These are phyloP conservation scores for Lasioglossum zephyrum DNA, from an alignment of 2,888 invertebrate species.

Conservation along the genomic window DNA sequence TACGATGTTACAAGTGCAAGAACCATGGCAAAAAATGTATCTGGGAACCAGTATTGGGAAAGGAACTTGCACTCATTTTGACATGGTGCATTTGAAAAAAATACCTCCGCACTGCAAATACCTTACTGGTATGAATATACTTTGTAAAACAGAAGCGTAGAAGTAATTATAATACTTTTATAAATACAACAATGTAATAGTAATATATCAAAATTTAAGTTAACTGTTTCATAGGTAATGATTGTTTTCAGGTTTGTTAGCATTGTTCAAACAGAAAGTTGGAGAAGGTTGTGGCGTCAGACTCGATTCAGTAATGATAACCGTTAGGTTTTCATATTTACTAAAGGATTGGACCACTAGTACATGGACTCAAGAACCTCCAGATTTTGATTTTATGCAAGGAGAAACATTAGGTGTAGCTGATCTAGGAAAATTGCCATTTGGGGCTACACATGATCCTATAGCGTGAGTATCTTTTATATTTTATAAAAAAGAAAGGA, in stretches of 20 bases:
- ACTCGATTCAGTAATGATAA: slow-evolving; percentile 89
- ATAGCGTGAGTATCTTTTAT: slow-evolving; percentile 85
- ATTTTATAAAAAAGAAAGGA: not conserved
- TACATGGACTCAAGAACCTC: slow-evolving; percentile 87
- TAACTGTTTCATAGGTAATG: slow-evolving; percentile 20
- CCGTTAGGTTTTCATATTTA: slow-evolving; percentile 91
- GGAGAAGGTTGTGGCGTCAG: slow-evolving; percentile 84
- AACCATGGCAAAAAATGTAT: slow-evolving; percentile 92
- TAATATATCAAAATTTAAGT: not conserved
- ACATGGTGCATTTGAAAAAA: slow-evolving; percentile 94
- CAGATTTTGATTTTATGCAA: slow-evolving; percentile 86
- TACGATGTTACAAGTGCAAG: slow-evolving; percentile 93
- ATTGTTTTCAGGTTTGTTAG: slow-evolving; percentile 87
- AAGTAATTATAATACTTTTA: slow-evolving; percentile 10
- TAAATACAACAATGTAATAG: not conserved
- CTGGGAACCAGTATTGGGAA: slow-evolving; percentile 92
- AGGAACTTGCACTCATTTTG: slow-evolving; percentile 92
- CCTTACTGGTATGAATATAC: slow-evolving; percentile 87
- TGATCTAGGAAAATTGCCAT: slow-evolving; percentile 89
- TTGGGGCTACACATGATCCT: slow-evolving; percentile 94
- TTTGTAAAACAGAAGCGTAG: slow-evolving; percentile 19
- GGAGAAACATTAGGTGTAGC: slow-evolving; percentile 86
- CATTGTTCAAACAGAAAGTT: slow-evolving; percentile 95
- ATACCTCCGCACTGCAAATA: slow-evolving; percentile 93
- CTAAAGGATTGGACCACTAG: slow-evolving; percentile 87